phyloP scores from a whole-genome alignment of 2,113 vertebrate genomes.

The Carollia perspicillata region DNA sequence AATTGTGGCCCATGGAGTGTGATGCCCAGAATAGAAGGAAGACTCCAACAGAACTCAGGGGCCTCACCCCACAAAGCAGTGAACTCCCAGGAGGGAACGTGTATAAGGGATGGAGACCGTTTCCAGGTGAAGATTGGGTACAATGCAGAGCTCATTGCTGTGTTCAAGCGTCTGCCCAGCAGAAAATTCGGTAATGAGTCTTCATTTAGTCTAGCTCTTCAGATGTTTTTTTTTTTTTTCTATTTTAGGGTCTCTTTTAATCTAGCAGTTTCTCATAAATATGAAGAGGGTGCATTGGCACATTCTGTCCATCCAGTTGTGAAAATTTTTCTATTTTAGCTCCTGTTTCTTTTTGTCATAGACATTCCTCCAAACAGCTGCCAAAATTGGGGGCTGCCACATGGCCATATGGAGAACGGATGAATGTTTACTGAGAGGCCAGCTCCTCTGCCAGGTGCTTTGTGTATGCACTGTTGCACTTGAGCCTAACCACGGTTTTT shows the following conservation, averaged over 20 bases:
- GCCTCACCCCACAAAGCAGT: constrained; percentile 74
- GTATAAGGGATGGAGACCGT: constrained; percentile 84
- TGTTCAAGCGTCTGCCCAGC: constrained; percentile 92
- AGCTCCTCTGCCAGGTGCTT: neutral
- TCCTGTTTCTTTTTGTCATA: constrained; percentile 8
- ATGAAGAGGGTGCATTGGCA: neutral
- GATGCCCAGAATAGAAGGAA: neutral
- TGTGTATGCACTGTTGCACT: neutral
- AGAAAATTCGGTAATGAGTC: constrained; percentile 89
- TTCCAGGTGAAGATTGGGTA: constrained; percentile 93
- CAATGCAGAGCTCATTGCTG: constrained; percentile 86
- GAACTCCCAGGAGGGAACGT: constrained; percentile 83
- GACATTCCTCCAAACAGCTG: neutral
- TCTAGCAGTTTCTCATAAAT: constrained; percentile 1
- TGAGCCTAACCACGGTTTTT: neutral
- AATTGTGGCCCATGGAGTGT: neutral
- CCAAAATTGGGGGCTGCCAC: neutral
- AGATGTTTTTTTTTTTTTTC: neutral
- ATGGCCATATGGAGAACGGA: neutral
- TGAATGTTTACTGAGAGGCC: neutral
- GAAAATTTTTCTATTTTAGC: constrained; percentile 23
- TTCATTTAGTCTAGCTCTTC: neutral
- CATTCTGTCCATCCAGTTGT: constrained; percentile 40
- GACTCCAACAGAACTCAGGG: neutral
- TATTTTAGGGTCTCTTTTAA: constrained; percentile 40